phyloP scores from a whole-genome alignment of 2,888 invertebrate species.

The Anodontia alba region DNA sequence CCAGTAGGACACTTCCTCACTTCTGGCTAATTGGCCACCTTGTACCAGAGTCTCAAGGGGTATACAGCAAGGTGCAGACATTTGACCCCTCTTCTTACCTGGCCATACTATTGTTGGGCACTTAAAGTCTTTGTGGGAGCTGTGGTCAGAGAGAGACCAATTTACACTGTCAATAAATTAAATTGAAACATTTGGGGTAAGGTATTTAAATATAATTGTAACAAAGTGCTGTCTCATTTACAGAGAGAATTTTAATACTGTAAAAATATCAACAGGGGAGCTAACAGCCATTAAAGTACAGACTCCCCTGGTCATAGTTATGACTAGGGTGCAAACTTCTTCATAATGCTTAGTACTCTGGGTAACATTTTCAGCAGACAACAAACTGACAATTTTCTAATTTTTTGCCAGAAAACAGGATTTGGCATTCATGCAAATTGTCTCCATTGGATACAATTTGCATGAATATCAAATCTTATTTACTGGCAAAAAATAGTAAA shows the following conservation, averaged over 20 bases:
- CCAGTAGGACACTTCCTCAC: slow-evolving; percentile 1
- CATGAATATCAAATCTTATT: too few relatives aligned
- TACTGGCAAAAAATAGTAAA: too few relatives aligned
- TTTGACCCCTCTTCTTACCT: slow-evolving; percentile 14
- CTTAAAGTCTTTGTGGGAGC: neutral
- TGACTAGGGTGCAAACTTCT: too few relatives aligned
- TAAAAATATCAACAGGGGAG: too few relatives aligned
- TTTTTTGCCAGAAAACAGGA: too few relatives aligned
- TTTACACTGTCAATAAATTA: slow-evolving; percentile 3
- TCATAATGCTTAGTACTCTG: too few relatives aligned
- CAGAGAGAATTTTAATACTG: neutral
- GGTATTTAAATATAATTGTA: neutral
- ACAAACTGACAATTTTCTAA: too few relatives aligned
- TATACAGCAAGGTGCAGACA: neutral
- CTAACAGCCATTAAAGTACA: too few relatives aligned
- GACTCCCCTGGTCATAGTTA: too few relatives aligned
- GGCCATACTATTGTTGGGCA: neutral
- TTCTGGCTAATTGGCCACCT: slow-evolving; percentile 14
- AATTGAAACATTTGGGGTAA: neutral
- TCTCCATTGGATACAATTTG: too few relatives aligned
- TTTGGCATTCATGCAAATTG: too few relatives aligned
- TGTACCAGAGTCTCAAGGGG: neutral
- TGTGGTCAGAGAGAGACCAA: neutral
- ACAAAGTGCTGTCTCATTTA: neutral
- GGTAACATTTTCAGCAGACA: too few relatives aligned